Evolutionary conservation across 2,113 vertebrate species (phyloP), one percentile per base, ranked within the genome.

Genomic region (Brienomyrus longianalis): DNA sequence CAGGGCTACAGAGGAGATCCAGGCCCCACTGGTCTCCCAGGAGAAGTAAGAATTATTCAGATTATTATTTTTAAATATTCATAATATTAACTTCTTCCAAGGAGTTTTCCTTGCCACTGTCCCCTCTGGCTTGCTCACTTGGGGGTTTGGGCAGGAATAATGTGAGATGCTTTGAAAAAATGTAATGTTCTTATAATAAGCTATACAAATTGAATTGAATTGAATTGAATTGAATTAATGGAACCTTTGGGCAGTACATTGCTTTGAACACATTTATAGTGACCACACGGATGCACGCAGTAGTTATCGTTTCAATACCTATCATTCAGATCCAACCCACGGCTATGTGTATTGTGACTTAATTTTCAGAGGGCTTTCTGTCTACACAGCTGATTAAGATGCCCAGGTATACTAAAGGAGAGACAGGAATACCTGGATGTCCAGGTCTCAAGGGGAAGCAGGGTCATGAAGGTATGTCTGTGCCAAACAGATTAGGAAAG

Each of bases 1-100:
- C 27, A 96, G 96, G 96, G 96, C 19, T 88, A 91, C 15, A 95
- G 93, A 91, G 96, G 96, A 27, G 91, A 93, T 2, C 70, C 0
- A 0, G 95, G 95, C 8, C 77, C 51, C 62, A 3, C 56, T n/a
- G 96, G 96, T 87, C 83, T 23, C 9, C 93, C 91, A n/a, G 96
- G 96, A 91, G 91, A 95, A 83, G 96, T 96, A 85, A 94, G 93
- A 84, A 84, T n/a, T 84, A 48, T n/a, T 84, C 21, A 23, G 23
- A 48, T 84, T 84, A 83, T 83, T 83, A 84, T 84, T 48, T 77
- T 19, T 2, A 77, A 9, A 77, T 19, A 4, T 15, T 15, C 35
- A 80, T 74, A 74, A 15, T 35, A 35, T 74, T 35, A 74, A 35
- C 3, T 27, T 27, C 66, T n/a, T 62, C 56, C 23, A 9, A n/a